Conservation (phyloP, 2,113 vertebrate genomes). For the Ochotona curzoniae region DNA sequence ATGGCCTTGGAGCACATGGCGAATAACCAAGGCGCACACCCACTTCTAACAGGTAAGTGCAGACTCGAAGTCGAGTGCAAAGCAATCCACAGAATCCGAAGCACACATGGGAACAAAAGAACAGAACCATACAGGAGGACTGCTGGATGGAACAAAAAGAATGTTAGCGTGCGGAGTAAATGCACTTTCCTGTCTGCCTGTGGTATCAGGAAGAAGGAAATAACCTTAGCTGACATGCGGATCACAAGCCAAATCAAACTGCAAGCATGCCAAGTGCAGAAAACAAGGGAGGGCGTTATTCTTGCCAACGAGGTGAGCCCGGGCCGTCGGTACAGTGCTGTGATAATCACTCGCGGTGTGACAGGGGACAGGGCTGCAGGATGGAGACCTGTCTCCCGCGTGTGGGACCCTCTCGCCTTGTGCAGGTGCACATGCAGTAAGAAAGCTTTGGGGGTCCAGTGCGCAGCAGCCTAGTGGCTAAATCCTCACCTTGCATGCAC, state of each 20-base stretch:
- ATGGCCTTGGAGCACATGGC: no score
- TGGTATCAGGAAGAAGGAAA: background rate
- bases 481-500: no score
- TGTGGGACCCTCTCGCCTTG: background rate
- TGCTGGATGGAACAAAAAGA: background rate
- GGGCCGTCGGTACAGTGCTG: fast-evolving
- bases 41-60: background rate
- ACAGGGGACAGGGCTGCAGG: background rate
- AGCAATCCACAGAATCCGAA: background rate
- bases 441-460: no score
- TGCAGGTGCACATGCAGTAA: background rate
- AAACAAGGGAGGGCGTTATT: background rate
- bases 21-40: background rate
- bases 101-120: background rate
- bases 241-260: background rate
- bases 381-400: background rate
- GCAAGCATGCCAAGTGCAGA: background rate
- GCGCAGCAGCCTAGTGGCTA: no score
- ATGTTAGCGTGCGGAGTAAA: background rate
- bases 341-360: background rate
- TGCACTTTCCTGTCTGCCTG: background rate
- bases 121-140: background rate
- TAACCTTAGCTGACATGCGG: background rate
- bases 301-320: background rate
- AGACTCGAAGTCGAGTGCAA: background rate